A percentile compares a stretch with the other conserved stretches of the same genome.
These are phyloP conservation scores for Drosophila bocki DNA, from an alignment of 1,140 invertebrate genomes.

Conservation along the genomic window DNA sequence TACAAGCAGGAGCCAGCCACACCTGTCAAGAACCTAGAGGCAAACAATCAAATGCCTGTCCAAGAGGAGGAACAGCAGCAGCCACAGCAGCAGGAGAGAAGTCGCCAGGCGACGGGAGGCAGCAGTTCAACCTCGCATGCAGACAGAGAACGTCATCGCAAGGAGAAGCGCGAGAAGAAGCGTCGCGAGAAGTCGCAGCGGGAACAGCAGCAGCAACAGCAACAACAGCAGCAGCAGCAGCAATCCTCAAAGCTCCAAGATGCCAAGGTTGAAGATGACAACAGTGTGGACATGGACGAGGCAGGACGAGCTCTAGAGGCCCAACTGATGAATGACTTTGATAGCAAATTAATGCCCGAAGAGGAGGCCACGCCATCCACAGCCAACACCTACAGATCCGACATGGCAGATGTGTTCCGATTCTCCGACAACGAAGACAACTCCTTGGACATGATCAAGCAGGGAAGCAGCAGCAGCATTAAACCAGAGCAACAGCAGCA, in stretches of 20 bases:
- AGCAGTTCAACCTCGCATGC: conserved; percentile 43
- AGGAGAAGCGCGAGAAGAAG: conserved; percentile 89
- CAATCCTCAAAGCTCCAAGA: conserved; percentile 59
- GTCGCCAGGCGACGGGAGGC: conserved; percentile 17
- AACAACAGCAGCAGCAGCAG: conserved; percentile 68
- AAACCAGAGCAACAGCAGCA: conserved; percentile 35
- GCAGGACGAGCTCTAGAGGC: conserved; percentile 92
- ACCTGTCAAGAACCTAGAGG: conserved; percentile 51
- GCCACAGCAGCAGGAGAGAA: conserved; percentile 42
- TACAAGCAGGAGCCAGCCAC: conserved; percentile 76
- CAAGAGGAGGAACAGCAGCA: conserved; percentile 42
- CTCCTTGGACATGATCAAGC: conserved; percentile 43
- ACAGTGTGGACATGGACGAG: conserved; percentile 92
- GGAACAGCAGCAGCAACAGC: conserved; percentile 67
- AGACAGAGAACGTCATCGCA: conserved; percentile 83
- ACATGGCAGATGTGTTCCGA: conserved; percentile 84
- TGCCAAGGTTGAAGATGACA: conserved; percentile 88
- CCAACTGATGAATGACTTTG: conserved; percentile 89
- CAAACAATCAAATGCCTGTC: conserved; percentile 5
- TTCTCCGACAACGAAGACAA: conserved; percentile 86
- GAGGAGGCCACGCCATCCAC: conserved; percentile 81
- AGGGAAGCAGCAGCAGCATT: conserved; percentile 30
- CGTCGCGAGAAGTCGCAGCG: conserved; percentile 86
- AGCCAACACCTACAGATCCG: conserved; percentile 77
- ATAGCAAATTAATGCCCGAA: conserved; percentile 78